phyloP scores from a whole-genome alignment of 2,888 invertebrate species.

The Petrophora chlorosata region DNA sequence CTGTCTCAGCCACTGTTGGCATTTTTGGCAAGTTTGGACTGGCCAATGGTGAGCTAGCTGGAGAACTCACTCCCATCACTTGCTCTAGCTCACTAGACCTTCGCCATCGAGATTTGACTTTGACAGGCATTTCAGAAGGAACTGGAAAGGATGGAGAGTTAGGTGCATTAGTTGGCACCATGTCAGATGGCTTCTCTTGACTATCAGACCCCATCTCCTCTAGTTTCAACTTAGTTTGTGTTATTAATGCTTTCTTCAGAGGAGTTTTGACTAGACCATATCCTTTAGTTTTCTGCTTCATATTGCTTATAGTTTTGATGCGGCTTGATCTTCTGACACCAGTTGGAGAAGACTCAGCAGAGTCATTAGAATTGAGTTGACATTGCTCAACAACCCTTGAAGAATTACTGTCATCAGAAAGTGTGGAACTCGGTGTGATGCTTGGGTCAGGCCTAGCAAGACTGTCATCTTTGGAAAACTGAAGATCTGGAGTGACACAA shows the following conservation, averaged over 20 bases:
- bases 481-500: conserved; percentile 59
- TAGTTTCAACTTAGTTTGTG: conserved; percentile 79
- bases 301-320: conserved; percentile 89
- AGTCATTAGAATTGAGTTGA: conserved; percentile 70
- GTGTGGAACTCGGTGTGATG: conserved; percentile 71
- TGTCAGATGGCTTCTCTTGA: conserved; percentile 63
- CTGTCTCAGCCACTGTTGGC: conserved; percentile 51
- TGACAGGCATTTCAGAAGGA: conserved; percentile 86
- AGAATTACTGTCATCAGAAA: conserved; percentile 78
- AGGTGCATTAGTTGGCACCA: conserved; percentile 47
- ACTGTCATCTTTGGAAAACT: conserved; percentile 53
- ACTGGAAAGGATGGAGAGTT: conserved; percentile 74
- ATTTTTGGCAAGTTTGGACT: conserved; percentile 67
- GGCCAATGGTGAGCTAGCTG: conserved; percentile 67
- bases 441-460: conserved; percentile 72
- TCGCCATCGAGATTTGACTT: conserved; percentile 91
- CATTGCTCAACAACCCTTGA: conserved; percentile 67
- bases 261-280: conserved; percentile 86
- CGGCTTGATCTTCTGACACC: conserved; percentile 89
- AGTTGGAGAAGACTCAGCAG: conserved; percentile 76
- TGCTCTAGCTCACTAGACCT: conserved; percentile 88
- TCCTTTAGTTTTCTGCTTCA: conserved; percentile 87
- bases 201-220: conserved; percentile 85
- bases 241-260: conserved; percentile 74
- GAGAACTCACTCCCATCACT: conserved; percentile 79